A percentile compares a stretch with the other conserved stretches of the same genome.
Conservation (phyloP, 2,113 vertebrate genomes). For the Mirounga angustirostris region DNA sequence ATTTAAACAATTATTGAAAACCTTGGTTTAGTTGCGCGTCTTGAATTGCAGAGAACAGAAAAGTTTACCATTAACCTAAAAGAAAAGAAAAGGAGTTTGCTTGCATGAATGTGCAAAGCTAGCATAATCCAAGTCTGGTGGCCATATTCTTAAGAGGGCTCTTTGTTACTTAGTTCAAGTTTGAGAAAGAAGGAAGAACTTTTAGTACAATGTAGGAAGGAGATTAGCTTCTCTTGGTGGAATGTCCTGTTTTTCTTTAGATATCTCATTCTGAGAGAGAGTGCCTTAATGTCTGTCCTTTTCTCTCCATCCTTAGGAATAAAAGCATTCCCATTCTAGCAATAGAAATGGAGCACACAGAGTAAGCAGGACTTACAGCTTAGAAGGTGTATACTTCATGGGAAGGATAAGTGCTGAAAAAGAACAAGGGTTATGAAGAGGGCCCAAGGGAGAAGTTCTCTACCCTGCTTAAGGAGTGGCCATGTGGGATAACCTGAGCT, state of each 20-base stretch:
- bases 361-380: background rate
- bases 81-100: background rate
- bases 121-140: background rate
- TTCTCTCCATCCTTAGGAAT: constrained; percentile 15
- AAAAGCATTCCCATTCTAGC: background rate
- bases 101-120: background rate
- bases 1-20: background rate
- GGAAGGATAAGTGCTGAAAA: background rate
- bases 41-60: background rate
- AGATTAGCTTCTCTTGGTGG: background rate
- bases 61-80: background rate
- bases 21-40: background rate
- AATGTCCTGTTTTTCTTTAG: constrained; percentile 23
- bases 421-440: background rate
- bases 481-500: background rate
- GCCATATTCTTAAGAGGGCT: background rate
- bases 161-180: constrained; percentile 33
- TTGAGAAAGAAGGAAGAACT: background rate
- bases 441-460: background rate
- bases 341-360: background rate
- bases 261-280: background rate
- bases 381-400: background rate
- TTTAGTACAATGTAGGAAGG: background rate
- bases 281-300: background rate
- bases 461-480: background rate